These are phyloP conservation scores for Tokudaia tokunoshimensis DNA, from an alignment of 2,797 vertebrate genomes.

Conservation along the genomic window DNA sequence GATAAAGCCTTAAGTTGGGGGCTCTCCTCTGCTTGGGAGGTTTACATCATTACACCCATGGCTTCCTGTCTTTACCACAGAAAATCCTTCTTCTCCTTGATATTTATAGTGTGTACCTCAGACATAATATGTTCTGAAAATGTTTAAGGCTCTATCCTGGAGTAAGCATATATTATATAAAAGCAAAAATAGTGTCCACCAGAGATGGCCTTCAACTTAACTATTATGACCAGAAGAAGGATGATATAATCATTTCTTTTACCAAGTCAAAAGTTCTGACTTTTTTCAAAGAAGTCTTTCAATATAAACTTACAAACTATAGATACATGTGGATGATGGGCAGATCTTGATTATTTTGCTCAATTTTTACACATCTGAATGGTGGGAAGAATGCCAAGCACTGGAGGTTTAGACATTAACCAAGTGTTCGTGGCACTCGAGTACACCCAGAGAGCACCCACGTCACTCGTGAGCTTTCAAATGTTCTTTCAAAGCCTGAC, in stretches of 20 bases:
- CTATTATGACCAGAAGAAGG: background rate
- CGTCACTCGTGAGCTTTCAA: background rate
- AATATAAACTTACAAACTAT: background rate
- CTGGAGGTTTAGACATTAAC: background rate
- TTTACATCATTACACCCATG: background rate
- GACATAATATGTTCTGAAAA: background rate
- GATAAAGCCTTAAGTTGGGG: background rate
- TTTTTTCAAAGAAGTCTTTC: background rate
- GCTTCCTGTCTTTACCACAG: background rate
- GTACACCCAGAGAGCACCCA: background rate
- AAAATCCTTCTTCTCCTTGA: background rate
- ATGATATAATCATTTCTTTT: background rate
- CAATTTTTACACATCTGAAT: background rate
- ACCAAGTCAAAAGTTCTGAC: background rate
- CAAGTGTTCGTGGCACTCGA: background rate
- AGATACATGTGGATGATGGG: background rate
- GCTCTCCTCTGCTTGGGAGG: background rate
- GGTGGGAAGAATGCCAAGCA: background rate
- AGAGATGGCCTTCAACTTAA: background rate
- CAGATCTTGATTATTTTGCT: slow-evolving; percentile 39
- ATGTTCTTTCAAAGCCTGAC: background rate
- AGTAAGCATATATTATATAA: background rate
- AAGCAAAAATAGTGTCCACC: background rate
- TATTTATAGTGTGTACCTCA: background rate
- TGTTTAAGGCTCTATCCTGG: background rate